A percentile compares a stretch with the other conserved stretches of the same genome.
These are phyloP conservation scores for Achatina immaculata DNA, from an alignment of 1,140 invertebrate genomes.

Conservation along the genomic window DNA sequence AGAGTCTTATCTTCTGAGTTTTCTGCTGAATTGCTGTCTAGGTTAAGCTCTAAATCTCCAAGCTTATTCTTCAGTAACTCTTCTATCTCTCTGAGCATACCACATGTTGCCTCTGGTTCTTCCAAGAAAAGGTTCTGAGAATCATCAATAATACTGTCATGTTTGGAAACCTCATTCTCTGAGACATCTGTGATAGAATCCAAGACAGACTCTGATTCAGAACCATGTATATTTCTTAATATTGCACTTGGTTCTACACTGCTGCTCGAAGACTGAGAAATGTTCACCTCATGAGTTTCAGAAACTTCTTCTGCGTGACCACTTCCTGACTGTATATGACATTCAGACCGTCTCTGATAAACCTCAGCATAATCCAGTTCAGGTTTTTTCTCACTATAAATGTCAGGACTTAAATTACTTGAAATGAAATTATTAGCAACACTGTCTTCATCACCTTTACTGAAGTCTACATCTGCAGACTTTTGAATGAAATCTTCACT, in stretches of 20 bases:
- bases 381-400: too few relatives aligned
- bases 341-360: background rate
- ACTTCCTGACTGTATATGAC: background rate
- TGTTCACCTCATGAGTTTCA: background rate
- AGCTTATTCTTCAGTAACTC: constrained; percentile 42
- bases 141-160: background rate
- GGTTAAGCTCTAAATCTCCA: constrained; percentile 16
- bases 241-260: background rate
- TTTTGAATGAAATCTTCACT: background rate
- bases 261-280: background rate
- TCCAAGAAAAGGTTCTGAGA: background rate
- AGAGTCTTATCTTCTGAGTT: background rate
- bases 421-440: background rate
- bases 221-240: background rate
- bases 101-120: constrained; percentile 42
- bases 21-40: background rate
- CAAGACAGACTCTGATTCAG: too few relatives aligned
- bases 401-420: background rate
- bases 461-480: too few relatives aligned
- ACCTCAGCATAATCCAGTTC: constrained; percentile 20
- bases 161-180: background rate
- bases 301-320: too few relatives aligned
- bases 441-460: background rate
- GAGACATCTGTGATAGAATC: background rate
- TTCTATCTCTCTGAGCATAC: constrained; percentile 50